These are phyloP conservation scores for Drosophila ironensis DNA, from an alignment of 1,140 invertebrate species.

Conservation along the genomic window DNA sequence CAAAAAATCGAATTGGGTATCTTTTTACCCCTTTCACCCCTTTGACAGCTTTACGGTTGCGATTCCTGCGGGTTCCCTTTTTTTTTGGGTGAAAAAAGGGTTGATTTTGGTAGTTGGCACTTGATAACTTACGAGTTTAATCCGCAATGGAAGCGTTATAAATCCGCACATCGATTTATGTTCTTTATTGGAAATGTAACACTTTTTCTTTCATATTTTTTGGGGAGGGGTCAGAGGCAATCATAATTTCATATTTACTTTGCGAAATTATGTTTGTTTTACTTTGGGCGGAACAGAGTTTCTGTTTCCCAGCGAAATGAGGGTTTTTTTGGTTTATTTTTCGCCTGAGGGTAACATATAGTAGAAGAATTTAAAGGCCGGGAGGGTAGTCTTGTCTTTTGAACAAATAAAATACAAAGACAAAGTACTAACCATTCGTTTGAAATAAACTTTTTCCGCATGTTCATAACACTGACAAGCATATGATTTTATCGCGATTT, in stretches of 20 bases:
- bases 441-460: too few species aligned
- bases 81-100: conserved; percentile 25
- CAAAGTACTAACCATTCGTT: too few species aligned
- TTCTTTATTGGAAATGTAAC: conserved; percentile 29
- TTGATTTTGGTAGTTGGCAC: conserved; percentile 14
- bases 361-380: neutral
- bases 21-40: conserved; percentile 47
- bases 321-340: too few species aligned
- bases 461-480: too few species aligned
- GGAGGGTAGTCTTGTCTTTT: neutral
- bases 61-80: conserved; percentile 15
- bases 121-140: too few species aligned
- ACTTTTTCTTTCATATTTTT: conserved; percentile 13
- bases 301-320: too few species aligned
- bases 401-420: too few species aligned
- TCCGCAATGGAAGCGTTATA: conserved; percentile 12
- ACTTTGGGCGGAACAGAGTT: conserved; percentile 15
- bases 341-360: neutral
- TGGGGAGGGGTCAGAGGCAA: conserved; percentile 23
- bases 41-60: conserved; percentile 61
- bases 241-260: conserved; percentile 76
- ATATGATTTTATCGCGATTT: neutral
- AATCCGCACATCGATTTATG: conserved; percentile 54
- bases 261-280: conserved; percentile 71
- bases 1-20: conserved; percentile 22